phyloP scores from a whole-genome alignment of 1,140 invertebrate genomes.

The Micrasema minimum region DNA sequence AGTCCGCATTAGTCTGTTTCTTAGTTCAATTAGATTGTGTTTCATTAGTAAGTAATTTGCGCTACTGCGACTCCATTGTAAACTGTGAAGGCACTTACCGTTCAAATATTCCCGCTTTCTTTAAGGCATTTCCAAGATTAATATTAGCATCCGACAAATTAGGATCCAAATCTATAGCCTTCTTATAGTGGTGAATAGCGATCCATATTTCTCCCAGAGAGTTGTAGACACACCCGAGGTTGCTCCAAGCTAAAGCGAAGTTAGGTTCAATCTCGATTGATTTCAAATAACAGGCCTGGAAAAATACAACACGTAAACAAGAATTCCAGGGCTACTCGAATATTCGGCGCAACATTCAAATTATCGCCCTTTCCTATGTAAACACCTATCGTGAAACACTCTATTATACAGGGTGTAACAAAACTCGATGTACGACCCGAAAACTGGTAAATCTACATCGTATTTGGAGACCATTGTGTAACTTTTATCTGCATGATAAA shows the following conservation, averaged over 20 bases:
- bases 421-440: no score
- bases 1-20: no score
- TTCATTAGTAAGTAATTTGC: no score
- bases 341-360: no score
- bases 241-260: slow-evolving; percentile 99
- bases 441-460: no score
- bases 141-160: slow-evolving; percentile 99
- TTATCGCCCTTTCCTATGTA: no score
- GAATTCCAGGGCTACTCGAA: no score
- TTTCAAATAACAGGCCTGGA: slow-evolving; percentile 98
- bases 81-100: slow-evolving; percentile 73
- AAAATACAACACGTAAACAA: slow-evolving; percentile 53
- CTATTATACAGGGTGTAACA: no score
- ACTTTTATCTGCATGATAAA: no score
- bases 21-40: no score
- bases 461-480: no score
- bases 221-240: slow-evolving; percentile 99
- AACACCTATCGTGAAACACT: no score
- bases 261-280: slow-evolving; percentile 99
- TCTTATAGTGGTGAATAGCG: slow-evolving; percentile 99
- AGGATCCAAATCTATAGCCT: slow-evolving; percentile 98
- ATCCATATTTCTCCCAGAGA: slow-evolving; percentile 99
- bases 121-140: slow-evolving; percentile 98
- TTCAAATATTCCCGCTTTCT: slow-evolving; percentile 99
- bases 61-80: not conserved